phyloP scores from a whole-genome alignment of 2,113 vertebrate genomes.

The Pagrus major region DNA sequence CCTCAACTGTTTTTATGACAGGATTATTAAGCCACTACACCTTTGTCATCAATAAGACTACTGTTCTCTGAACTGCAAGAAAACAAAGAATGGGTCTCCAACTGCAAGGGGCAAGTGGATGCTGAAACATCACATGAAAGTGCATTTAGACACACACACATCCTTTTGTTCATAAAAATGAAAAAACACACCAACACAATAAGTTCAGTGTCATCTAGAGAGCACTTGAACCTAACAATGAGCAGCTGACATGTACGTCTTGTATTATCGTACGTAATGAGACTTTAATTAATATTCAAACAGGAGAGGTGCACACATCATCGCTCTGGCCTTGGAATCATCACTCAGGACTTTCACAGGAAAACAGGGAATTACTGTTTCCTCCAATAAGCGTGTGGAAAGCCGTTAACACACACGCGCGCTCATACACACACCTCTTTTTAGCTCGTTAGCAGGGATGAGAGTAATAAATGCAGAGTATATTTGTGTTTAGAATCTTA shows the following conservation, averaged over 20 bases:
- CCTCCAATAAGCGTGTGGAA: slow-evolving; percentile 51
- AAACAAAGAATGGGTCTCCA: not conserved
- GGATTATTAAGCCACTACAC: not conserved
- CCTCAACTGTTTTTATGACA: not conserved
- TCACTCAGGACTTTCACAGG: slow-evolving; percentile 61
- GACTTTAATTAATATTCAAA: slow-evolving; percentile 71
- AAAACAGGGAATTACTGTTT: slow-evolving; percentile 66
- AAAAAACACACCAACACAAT: slow-evolving; percentile 35
- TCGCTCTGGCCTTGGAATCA: slow-evolving; percentile 62
- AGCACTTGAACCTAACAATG: slow-evolving; percentile 67
- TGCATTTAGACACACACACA: not conserved
- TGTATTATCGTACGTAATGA: slow-evolving; percentile 61
- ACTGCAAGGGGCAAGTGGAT: not conserved
- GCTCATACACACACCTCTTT: slow-evolving; percentile 60
- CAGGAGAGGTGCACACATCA: slow-evolving; percentile 60
- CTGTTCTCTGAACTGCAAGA: not conserved
- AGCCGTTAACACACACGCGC: slow-evolving; percentile 29
- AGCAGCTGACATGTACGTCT: slow-evolving; percentile 57
- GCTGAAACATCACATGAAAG: not conserved
- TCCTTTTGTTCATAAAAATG: slow-evolving; percentile 8
- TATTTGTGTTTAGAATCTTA: slow-evolving; percentile 96
- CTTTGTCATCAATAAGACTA: not conserved
- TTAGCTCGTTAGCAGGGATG: slow-evolving; percentile 76
- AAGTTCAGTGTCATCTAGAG: slow-evolving; percentile 61
- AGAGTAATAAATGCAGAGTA: slow-evolving; percentile 85